phyloP scores from a whole-genome alignment of 2,797 vertebrate genomes.

The Babyrousa celebensis region DNA sequence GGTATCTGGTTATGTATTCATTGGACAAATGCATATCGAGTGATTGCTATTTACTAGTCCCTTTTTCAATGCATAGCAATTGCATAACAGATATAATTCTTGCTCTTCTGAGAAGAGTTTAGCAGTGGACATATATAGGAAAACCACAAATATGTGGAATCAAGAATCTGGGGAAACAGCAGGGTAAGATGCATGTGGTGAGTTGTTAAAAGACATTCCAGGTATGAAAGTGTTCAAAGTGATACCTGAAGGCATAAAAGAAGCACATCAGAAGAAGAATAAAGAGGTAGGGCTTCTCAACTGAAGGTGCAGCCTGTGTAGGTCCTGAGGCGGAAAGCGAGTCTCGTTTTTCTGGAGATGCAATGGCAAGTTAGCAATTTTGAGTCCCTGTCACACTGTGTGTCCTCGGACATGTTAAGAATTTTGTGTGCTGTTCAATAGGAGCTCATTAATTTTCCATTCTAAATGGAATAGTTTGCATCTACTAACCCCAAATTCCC shows the following conservation, averaged over 20 bases:
- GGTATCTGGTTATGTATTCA: not conserved
- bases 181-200: too few relatives aligned
- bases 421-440: too few relatives aligned
- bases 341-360: not conserved
- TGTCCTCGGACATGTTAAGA: too few relatives aligned
- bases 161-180: not conserved
- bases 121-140: not conserved
- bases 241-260: not conserved
- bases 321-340: not conserved
- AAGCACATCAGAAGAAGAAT: not conserved
- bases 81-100: not conserved
- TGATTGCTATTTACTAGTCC: not conserved
- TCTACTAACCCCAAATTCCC: too few relatives aligned
- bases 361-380: fast-evolving
- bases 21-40: not conserved
- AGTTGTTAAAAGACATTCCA: not conserved
- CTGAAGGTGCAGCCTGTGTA: fast-evolving
- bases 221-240: not conserved
- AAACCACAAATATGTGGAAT: not conserved
- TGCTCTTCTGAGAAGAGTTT: not conserved
- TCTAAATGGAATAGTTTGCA: too few relatives aligned
- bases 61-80: not conserved
- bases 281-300: not conserved
- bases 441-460: too few relatives aligned
- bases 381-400: too few relatives aligned